Percentiles rank a stretch among this genome's conserved stretches.
Conservation (phyloP, 2,113 vertebrate genomes). For the Okapia johnstoni region DNA sequence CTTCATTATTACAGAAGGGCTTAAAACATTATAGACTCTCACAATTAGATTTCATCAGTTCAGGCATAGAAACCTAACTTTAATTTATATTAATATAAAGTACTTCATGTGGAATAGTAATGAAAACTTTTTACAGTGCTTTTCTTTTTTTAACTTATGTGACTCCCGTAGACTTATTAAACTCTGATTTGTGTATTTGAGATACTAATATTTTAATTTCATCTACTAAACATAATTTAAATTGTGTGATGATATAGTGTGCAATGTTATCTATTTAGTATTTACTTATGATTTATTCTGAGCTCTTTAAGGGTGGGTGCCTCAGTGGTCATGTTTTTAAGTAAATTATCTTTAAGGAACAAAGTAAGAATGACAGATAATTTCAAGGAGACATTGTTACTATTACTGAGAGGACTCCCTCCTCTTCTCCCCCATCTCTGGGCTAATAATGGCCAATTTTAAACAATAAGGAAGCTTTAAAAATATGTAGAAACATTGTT, state of each 20-base stretch:
- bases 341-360: conserved; percentile 33
- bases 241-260: neutral
- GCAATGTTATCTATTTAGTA: neutral
- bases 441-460: conserved; percentile 25
- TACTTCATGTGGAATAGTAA: conserved; percentile 26
- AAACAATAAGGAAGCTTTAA: neutral
- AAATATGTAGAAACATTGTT: neutral
- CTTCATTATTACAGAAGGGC: conserved; percentile 48
- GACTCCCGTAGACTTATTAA: neutral
- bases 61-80: neutral
- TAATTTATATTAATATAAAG: neutral
- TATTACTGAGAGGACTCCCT: neutral
- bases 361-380: conserved; percentile 17
- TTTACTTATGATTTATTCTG: conserved; percentile 21
- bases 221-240: neutral
- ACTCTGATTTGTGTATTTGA: neutral
- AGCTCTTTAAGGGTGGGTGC: neutral
- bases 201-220: conserved; percentile 47
- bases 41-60: conserved; percentile 27
- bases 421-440: neutral
- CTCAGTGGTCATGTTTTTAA: neutral
- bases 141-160: neutral
- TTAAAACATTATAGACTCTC: neutral
- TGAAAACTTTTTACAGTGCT: neutral
- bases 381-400: conserved; percentile 14